Evolutionary conservation across 2,797 vertebrate species (phyloP).

Genomic region (Hylomyscus alleni): DNA sequence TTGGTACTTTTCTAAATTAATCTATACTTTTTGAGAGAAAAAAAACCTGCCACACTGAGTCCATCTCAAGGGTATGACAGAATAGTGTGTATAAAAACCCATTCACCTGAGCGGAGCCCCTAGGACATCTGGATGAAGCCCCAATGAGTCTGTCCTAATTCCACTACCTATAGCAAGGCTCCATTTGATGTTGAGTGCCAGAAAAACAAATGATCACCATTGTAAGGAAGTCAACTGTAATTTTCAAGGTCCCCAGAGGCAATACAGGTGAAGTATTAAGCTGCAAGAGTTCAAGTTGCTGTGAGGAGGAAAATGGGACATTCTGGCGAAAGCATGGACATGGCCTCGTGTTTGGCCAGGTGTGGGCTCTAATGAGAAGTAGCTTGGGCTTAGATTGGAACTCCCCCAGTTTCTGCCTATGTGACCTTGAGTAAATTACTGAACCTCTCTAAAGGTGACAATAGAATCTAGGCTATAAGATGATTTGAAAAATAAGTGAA

Average conservation of each 20-base stretch:
- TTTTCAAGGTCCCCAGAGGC: conserved; percentile 55
- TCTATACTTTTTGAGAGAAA: not conserved
- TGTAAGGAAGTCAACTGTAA: conserved; percentile 68
- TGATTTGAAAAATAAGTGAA: not conserved
- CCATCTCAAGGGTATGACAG: not conserved
- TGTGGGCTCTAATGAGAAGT: not conserved
- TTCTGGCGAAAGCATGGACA: not conserved
- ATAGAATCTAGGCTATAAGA: not conserved
- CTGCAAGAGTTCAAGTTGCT: conserved; percentile 33
- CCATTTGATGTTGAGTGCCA: conserved; percentile 22
- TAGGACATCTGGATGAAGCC: not conserved
- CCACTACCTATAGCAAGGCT: conserved; percentile 46
- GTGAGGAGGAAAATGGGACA: conserved; percentile 9
- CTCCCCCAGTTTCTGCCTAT: not conserved
- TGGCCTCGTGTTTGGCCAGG: not conserved
- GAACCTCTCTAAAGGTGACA: not conserved
- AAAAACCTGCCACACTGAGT: not conserved
- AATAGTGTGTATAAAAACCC: not conserved
- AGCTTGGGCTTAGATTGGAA: not conserved
- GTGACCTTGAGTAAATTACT: not conserved
- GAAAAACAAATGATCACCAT: conserved; percentile 51
- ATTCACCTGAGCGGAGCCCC: not conserved
- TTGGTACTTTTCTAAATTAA: conserved; percentile 63
- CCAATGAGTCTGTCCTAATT: conserved; percentile 29
- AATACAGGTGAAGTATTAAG: conserved; percentile 53